Evolutionary conservation across 2,113 vertebrate species (phyloP).

Genomic region (Lasiurus cinereus): DNA sequence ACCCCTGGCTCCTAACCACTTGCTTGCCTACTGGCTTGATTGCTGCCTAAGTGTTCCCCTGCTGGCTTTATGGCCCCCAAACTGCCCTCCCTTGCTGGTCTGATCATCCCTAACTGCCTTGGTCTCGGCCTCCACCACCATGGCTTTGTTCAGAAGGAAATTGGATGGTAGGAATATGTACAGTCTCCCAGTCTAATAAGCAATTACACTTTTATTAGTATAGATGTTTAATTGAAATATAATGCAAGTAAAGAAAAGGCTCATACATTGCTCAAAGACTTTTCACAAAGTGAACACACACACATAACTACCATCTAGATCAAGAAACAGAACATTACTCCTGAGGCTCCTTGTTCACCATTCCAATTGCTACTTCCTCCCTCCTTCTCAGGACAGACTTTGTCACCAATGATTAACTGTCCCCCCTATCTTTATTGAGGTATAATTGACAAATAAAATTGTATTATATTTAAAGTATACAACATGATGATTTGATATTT

Average conservation of each 20-base stretch:
- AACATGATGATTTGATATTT: neutral
- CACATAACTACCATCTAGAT: neutral
- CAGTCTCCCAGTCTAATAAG: no score
- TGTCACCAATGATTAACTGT: neutral
- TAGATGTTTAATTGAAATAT: constrained; percentile 46
- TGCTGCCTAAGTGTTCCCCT: no score
- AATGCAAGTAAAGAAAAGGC: neutral
- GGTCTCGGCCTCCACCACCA: no score
- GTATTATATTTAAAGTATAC: neutral
- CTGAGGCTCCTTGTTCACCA: no score
- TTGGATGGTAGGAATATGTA: no score
- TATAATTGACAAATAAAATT: neutral
- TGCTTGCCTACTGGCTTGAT: no score
- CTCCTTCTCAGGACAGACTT: neutral
- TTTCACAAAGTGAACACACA: neutral
- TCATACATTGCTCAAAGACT: neutral
- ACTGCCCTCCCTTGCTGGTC: no score
- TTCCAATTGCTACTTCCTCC: neutral
- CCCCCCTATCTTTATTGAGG: neutral
- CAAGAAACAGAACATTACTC: neutral
- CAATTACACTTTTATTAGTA: neutral
- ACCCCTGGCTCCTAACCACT: no score
- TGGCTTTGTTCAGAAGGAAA: no score
- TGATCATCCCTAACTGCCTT: no score
- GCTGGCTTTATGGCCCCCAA: no score